Base-by-base conservation (phyloP, 2,797 vertebrate genomes). In the Champsocephalus esox region DNA sequence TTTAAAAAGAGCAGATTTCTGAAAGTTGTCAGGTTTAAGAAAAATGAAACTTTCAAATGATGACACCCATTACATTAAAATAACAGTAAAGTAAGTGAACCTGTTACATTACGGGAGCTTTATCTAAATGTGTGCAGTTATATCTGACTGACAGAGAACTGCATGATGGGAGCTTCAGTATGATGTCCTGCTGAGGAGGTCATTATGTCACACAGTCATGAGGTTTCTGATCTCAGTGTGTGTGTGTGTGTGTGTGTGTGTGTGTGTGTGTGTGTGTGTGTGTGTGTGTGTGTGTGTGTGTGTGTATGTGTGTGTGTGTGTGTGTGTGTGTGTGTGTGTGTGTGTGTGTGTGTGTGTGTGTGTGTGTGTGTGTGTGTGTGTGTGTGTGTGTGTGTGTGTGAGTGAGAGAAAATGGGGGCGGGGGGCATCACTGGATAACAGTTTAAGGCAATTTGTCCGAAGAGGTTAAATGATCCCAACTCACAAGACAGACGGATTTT, bases 131-230 rank as follows among this genome's bases (percentile, higher is more conserved):
- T 67, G 52, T 52, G 44, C 19, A 21, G 13, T 46, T 62, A 9
- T 8, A 11, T 24, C 19, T 45, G 58, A 32, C 60, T 62, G 59
- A 14, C 38, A 59, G 38, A 56, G 28, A 43, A 11, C 21, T 8
- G 62, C 41, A 50, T 50, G 46, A 54, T 63, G 34, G 8, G 34
- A 38, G 34, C 8, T 38, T 38, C 90, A 93, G 85, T 89, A 92
- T 72, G 89, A 81, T 61, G 87, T 94, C 74, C 81, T 89, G 85
- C 93, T 93, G 46, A 92, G 93, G 67, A 67, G 88, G 79, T 83
- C 84, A 34, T 1, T 54, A 85, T 28, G 82, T 94, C 89, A 94
- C 80, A 1, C 93, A 91, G 89, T 92, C 92, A 85, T 93, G 80
- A 90, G 73, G 66, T 90, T 83, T 87, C 94, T 93, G 92, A 95